Conservation (phyloP, 2,113 vertebrate species). For the Plestiodon gilberti region DNA sequence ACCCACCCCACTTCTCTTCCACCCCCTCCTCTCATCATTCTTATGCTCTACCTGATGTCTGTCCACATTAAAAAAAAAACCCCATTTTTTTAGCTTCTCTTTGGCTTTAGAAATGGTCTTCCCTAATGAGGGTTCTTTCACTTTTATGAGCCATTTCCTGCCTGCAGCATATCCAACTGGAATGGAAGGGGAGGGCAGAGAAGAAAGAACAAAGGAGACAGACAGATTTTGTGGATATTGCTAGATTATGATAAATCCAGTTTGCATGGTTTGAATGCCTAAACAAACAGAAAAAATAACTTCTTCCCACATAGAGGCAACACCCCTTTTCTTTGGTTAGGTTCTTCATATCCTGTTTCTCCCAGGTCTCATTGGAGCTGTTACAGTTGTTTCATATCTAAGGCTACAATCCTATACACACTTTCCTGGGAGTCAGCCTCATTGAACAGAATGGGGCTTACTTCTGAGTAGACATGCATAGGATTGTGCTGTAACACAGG, state of each 20-base stretch:
- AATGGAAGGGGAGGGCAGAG: not conserved
- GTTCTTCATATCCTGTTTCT: not conserved
- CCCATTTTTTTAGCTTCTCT: not conserved
- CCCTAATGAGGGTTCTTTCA: not conserved
- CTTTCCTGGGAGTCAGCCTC: too few species aligned
- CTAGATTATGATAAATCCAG: not conserved
- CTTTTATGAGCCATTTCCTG: not conserved
- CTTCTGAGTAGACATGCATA: too few species aligned
- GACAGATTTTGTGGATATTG: too few species aligned
- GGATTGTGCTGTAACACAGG: too few species aligned
- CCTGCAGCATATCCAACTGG: too few species aligned
- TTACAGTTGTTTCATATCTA: not conserved
- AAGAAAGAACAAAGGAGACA: not conserved
- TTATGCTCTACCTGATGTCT: not conserved
- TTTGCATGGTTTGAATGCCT: not conserved
- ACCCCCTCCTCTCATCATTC: too few species aligned
- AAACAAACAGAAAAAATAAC: not conserved
- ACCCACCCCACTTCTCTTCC: too few species aligned
- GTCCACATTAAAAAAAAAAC: too few species aligned
- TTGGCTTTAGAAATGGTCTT: not conserved
- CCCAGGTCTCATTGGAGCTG: not conserved
- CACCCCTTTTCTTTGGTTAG: not conserved
- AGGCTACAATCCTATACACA: too few species aligned
- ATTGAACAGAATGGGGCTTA: too few species aligned
- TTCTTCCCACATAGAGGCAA: not conserved